A percentile compares a stretch with the other conserved stretches of the same genome.
These are phyloP conservation scores for Pangasius macronema DNA, from an alignment of 2,797 vertebrate genomes.

Conservation along the genomic window DNA sequence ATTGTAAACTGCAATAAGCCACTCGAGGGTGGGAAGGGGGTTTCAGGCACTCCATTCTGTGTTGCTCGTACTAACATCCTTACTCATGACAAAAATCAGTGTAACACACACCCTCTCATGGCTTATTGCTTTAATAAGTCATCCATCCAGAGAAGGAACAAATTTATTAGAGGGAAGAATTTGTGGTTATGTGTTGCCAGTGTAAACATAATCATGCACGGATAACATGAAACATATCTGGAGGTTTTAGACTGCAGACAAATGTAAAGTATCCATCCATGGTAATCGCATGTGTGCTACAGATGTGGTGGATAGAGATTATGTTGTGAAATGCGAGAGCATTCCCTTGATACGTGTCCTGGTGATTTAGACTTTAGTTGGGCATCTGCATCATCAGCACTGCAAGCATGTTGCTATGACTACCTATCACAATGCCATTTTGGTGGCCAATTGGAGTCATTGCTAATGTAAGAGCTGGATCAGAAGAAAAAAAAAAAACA, in stretches of 20 bases:
- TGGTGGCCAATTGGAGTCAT: not conserved
- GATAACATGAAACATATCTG: not conserved
- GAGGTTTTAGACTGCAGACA: not conserved
- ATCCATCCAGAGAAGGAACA: not conserved
- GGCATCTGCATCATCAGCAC: constrained; percentile 36
- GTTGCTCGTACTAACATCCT: not conserved
- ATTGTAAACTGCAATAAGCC: not conserved
- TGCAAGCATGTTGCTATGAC: constrained; percentile 37
- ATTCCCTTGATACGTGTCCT: not conserved
- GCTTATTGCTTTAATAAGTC: not conserved
- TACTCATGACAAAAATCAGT: not conserved
- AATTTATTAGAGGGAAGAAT: constrained; percentile 1
- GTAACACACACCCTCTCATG: not conserved
- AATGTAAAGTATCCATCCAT: not conserved
- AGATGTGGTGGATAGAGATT: not conserved
- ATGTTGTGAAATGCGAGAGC: not conserved
- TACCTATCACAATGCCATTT: constrained; percentile 31
- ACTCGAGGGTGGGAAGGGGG: not conserved
- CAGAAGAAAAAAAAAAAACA: not conserved
- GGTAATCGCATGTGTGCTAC: not conserved
- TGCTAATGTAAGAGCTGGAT: not conserved
- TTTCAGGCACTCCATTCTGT: not conserved
- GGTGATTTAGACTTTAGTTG: constrained; percentile 4
- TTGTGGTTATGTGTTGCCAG: not conserved
- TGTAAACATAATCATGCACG: no score